phyloP scores from a whole-genome alignment of 2,113 vertebrate genomes.

The Thomomys bottae region DNA sequence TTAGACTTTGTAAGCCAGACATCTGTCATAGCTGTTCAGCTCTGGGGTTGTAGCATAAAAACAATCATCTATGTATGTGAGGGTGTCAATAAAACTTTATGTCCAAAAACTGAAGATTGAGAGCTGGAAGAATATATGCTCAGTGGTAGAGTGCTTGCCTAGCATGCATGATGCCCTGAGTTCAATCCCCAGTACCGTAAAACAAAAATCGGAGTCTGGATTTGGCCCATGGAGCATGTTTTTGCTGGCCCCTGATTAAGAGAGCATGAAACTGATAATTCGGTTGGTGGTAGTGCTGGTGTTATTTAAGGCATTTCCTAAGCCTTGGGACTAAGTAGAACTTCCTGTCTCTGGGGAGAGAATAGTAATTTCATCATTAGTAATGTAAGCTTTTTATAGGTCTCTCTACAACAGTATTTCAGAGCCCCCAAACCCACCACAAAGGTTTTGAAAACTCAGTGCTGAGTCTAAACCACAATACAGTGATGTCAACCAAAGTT shows the following conservation, averaged over 20 bases:
- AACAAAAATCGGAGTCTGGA: slow-evolving; percentile 20
- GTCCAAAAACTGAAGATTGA: slow-evolving; percentile 19
- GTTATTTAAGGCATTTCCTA: slow-evolving; percentile 37
- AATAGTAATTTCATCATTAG: neutral
- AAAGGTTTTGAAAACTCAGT: slow-evolving; percentile 17
- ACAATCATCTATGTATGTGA: neutral
- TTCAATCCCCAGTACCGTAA: too few species aligned
- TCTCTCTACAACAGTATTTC: neutral
- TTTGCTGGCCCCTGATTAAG: slow-evolving; percentile 27
- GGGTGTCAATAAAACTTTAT: slow-evolving; percentile 46
- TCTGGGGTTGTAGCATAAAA: neutral
- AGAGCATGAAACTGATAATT: neutral
- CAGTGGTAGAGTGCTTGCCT: too few species aligned
- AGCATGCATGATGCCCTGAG: too few species aligned
- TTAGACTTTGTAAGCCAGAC: neutral
- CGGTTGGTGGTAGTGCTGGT: neutral
- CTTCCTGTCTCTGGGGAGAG: neutral
- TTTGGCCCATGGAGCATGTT: neutral
- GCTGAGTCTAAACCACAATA: neutral
- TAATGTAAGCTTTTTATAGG: neutral
- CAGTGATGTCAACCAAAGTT: neutral
- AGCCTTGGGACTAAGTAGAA: slow-evolving; percentile 5
- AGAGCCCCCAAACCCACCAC: neutral
- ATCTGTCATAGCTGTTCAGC: neutral
- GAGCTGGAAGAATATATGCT: too few species aligned